Conservation (phyloP, 2,113 vertebrate species). For the Tiliqua scincoides region DNA sequence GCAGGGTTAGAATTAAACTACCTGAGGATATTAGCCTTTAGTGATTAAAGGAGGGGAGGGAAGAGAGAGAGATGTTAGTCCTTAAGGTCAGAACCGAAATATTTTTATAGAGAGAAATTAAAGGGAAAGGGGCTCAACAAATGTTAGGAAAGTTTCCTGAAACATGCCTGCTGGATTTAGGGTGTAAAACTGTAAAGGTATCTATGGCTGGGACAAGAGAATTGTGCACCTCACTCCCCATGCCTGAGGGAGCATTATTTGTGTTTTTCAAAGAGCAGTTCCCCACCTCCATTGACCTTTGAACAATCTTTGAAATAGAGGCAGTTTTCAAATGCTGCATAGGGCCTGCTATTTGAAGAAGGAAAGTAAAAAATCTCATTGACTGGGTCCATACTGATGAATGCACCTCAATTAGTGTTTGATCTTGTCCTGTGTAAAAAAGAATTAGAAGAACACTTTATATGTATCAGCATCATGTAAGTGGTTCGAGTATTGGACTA, state of each 20-base stretch:
- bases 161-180: not conserved
- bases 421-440: not conserved
- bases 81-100: not conserved
- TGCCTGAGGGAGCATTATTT: too few relatives aligned
- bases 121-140: not conserved
- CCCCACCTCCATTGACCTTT: not conserved
- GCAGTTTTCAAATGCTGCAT: not conserved
- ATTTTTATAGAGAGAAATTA: not conserved
- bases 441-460: too few relatives aligned
- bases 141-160: not conserved
- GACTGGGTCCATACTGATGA: too few relatives aligned
- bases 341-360: too few relatives aligned
- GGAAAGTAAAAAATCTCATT: too few relatives aligned
- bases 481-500: too few relatives aligned
- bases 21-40: too few relatives aligned
- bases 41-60: too few relatives aligned
- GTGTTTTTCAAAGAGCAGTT: not conserved
- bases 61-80: not conserved
- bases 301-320: not conserved
- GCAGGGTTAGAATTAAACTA: too few relatives aligned
- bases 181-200: not conserved
- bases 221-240: too few relatives aligned
- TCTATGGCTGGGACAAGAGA: not conserved
- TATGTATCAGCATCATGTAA: too few relatives aligned
- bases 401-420: too few relatives aligned